phyloP scores from a whole-genome alignment of 2,888 invertebrate genomes.

The Limnephilus auricula region DNA sequence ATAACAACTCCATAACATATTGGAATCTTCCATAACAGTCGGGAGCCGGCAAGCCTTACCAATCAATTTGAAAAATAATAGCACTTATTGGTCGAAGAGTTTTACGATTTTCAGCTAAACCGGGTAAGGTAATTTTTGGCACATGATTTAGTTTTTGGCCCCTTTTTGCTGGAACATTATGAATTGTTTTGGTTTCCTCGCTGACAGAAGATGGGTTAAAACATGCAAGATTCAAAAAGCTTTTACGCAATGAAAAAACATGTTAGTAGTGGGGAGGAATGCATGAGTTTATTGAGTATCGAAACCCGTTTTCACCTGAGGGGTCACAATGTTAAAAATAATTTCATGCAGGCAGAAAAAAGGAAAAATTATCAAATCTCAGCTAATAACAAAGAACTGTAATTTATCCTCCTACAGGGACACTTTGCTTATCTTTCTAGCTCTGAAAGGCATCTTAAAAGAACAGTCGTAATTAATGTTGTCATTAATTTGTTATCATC shows the following conservation, averaged over 20 bases:
- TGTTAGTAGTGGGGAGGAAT: background rate
- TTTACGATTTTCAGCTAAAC: background rate
- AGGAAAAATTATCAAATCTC: background rate
- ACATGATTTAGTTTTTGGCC: background rate
- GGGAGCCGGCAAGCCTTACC: background rate
- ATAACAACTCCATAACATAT: background rate
- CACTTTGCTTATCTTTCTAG: background rate
- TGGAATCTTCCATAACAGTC: background rate
- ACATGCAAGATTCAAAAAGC: background rate
- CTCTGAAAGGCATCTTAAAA: background rate
- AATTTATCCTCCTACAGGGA: background rate
- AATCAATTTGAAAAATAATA: background rate
- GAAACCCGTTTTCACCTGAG: background rate
- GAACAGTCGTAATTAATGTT: background rate
- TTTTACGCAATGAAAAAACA: background rate
- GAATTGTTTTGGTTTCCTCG: background rate
- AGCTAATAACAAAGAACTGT: background rate
- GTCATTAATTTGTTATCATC: background rate
- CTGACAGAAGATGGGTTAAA: background rate
- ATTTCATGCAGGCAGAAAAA: background rate
- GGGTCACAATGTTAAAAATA: background rate
- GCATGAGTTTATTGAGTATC: background rate
- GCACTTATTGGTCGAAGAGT: background rate
- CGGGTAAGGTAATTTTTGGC: background rate
- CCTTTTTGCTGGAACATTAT: no score